Conservation (phyloP, 1,140 invertebrate species). For the Epicauta chinensis region DNA sequence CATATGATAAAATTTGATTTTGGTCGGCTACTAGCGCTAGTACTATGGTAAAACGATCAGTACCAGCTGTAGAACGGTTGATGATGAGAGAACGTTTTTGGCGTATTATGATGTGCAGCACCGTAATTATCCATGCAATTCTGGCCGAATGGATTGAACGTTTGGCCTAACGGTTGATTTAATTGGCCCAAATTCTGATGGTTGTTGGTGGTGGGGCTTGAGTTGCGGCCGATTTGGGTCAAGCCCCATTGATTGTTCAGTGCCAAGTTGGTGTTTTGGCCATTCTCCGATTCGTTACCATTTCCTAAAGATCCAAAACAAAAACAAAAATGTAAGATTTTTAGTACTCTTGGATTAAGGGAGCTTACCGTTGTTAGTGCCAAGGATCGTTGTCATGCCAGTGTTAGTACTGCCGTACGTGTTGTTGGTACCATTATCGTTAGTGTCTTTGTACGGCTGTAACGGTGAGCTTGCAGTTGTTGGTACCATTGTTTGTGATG, state of each 20-base stretch:
- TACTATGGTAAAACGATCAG: conserved; percentile 18
- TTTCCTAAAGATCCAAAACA: conserved; percentile 16
- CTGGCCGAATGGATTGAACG: conserved; percentile 28
- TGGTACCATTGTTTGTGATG: conserved; percentile 35
- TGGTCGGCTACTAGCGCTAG: too few species aligned
- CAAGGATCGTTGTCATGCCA: background rate
- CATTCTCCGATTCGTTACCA: conserved; percentile 24
- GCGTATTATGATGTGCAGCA: conserved; percentile 24
- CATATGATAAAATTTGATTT: too few species aligned
- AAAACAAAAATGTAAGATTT: background rate
- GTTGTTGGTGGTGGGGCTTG: conserved; percentile 23
- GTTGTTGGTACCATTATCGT: conserved; percentile 13
- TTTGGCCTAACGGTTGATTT: conserved; percentile 25
- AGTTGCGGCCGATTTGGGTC: conserved; percentile 22
- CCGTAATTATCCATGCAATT: conserved; percentile 25
- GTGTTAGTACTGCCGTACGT: conserved; percentile 16
- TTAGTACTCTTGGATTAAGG: background rate
- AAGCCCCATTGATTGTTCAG: conserved; percentile 25
- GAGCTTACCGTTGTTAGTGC: too few species aligned
- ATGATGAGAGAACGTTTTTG: conserved; percentile 30
- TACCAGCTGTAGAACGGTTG: conserved; percentile 36
- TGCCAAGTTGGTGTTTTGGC: conserved; percentile 17
- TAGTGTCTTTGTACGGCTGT: conserved; percentile 29
- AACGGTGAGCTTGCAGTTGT: conserved; percentile 28
- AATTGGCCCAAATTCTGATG: conserved; percentile 25